A percentile compares a stretch with the other conserved stretches of the same genome.
Conservation (phyloP, 1,140 invertebrate genomes). For the Propsilocerus akamusi region DNA sequence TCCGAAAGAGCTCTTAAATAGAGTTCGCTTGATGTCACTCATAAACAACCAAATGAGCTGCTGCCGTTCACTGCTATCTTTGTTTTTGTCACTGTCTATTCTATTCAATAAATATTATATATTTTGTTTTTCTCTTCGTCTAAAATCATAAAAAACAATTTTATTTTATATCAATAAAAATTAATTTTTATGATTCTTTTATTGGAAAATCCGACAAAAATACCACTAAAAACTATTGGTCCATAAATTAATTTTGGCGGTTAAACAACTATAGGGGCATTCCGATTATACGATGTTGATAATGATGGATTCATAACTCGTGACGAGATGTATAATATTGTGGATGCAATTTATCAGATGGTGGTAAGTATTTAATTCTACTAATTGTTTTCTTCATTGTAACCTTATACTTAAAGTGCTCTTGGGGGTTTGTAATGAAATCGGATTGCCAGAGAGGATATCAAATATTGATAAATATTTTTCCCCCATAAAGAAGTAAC, state of each 20-base stretch:
- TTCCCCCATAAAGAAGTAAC: too few relatives aligned
- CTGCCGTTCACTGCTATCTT: too few relatives aligned
- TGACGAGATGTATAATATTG: conserved; percentile 97
- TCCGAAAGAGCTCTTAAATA: too few relatives aligned
- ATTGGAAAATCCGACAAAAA: conserved; percentile 4
- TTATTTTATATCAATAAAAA: background rate
- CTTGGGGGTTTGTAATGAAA: background rate
- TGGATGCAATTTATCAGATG: conserved; percentile 98
- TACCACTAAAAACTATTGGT: conserved; percentile 1
- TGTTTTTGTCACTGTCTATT: too few relatives aligned
- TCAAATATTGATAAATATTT: too few relatives aligned
- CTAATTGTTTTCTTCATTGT: too few relatives aligned
- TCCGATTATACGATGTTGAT: conserved; percentile 92
- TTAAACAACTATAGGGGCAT: conserved; percentile 65
- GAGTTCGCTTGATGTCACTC: too few relatives aligned
- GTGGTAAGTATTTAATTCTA: conserved; percentile 89
- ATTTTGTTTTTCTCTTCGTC: background rate
- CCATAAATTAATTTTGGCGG: conserved; percentile 11
- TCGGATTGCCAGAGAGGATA: background rate
- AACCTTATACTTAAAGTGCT: too few relatives aligned
- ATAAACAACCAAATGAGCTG: too few relatives aligned
- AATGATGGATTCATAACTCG: conserved; percentile 95
- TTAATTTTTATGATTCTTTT: background rate
- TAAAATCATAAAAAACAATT: conserved; percentile 4
- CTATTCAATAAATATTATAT: too few relatives aligned